Conservation (phyloP, 2,888 invertebrate genomes). For the Ennomos quercinarius region DNA sequence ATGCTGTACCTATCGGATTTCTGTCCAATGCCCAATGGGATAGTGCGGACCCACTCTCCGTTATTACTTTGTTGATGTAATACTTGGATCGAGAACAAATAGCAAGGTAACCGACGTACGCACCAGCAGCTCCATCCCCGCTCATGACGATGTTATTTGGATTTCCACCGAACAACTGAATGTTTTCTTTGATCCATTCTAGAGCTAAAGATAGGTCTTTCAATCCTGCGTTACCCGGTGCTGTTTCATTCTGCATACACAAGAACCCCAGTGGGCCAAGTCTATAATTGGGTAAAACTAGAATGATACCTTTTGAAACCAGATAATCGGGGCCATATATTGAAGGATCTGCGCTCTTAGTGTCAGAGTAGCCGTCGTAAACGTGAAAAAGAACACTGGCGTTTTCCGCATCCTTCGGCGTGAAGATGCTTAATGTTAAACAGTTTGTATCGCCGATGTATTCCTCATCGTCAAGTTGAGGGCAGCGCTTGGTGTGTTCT, state of each 20-base stretch:
- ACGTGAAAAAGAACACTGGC: conserved; percentile 70
- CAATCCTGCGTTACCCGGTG: conserved; percentile 73
- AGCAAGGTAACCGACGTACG: conserved; percentile 65
- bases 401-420: conserved; percentile 45
- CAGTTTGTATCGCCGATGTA: conserved; percentile 60
- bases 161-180: conserved; percentile 68
- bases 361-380: conserved; percentile 68
- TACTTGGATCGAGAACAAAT: conserved; percentile 57
- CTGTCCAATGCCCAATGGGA: conserved; percentile 70
- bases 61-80: conserved; percentile 65
- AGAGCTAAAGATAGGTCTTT: conserved; percentile 71
- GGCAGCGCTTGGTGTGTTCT: conserved; percentile 59
- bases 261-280: conserved; percentile 74
- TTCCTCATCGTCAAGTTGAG: conserved; percentile 54
- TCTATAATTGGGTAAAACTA: conserved; percentile 73
- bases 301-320: conserved; percentile 57
- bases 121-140: conserved; percentile 66
- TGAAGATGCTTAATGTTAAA: conserved; percentile 72
- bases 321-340: conserved; percentile 69
- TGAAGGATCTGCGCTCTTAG: conserved; percentile 57
- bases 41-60: conserved; percentile 70
- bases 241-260: conserved; percentile 61
- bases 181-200: conserved; percentile 66
- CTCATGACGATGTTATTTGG: conserved; percentile 66
- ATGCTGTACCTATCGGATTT: conserved; percentile 54